phyloP scores from a whole-genome alignment of 2,113 vertebrate species.

The Zingel zingel region DNA sequence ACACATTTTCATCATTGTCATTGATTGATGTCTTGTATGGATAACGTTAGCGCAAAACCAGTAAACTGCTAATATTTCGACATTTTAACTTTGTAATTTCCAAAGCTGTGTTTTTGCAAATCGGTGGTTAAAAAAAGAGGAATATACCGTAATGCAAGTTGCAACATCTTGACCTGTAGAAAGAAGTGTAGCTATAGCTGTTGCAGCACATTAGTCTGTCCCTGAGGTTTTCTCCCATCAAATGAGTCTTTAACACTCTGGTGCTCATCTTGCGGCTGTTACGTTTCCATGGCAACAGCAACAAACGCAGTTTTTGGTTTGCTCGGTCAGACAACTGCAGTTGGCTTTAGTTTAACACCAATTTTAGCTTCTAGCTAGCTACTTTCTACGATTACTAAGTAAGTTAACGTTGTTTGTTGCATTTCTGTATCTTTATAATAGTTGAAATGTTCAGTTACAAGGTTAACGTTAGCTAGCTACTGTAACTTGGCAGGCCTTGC shows the following conservation, averaged over 20 bases:
- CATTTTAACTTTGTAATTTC: constrained; percentile 42
- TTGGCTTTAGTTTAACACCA: background rate
- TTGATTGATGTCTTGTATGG: constrained; percentile 20
- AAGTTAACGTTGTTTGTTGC: background rate
- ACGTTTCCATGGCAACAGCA: constrained; percentile 62
- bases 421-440: background rate
- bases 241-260: background rate
- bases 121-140: constrained; percentile 37
- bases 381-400: background rate
- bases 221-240: background rate
- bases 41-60: too few species aligned
- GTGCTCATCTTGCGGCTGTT: background rate
- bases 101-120: constrained; percentile 28
- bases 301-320: background rate
- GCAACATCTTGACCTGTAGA: constrained; percentile 26
- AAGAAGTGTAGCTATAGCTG: background rate
- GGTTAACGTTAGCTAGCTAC: background rate
- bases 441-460: background rate
- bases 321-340: background rate
- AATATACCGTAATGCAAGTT: constrained; percentile 13
- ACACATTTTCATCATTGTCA: constrained; percentile 36
- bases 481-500: background rate
- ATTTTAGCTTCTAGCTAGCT: background rate
- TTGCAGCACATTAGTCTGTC: background rate
- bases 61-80: constrained; percentile 19